Evolutionary conservation across 2,888 invertebrate species (phyloP).

Genomic region (Cerastis leucographa): DNA sequence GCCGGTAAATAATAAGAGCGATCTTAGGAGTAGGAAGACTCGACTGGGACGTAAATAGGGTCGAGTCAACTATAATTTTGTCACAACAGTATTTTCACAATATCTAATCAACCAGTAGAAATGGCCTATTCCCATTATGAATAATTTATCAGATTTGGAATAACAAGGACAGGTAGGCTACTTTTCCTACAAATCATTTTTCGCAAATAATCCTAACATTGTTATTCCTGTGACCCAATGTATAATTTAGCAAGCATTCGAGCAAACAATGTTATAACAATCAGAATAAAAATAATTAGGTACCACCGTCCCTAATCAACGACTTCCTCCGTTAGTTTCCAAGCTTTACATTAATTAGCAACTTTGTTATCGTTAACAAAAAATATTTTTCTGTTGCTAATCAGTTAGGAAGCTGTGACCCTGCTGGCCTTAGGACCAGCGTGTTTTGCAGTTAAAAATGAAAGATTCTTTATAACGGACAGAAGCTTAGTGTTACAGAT

Average conservation of each 20-base stretch:
- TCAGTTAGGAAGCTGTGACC: constrained; percentile 85
- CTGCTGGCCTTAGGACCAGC: constrained; percentile 72
- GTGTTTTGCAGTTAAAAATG: constrained; percentile 80
- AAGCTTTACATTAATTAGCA: constrained; percentile 80
- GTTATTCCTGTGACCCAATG: constrained; percentile 31
- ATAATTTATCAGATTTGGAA: background rate
- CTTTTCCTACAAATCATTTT: constrained; percentile 7
- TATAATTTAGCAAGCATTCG: constrained; percentile 28
- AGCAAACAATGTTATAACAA: constrained; percentile 40
- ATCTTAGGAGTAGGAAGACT: background rate
- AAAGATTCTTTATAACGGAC: constrained; percentile 80
- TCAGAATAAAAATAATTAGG: constrained; percentile 59
- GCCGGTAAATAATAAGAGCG: background rate
- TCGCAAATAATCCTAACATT: background rate
- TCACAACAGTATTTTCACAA: too few relatives aligned
- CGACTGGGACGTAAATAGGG: background rate
- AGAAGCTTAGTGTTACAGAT: constrained; percentile 73
- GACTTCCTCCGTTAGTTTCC: constrained; percentile 70
- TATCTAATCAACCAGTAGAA: background rate
- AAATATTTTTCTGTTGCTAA: constrained; percentile 74
- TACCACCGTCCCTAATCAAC: constrained; percentile 69
- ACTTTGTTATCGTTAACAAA: constrained; percentile 82
- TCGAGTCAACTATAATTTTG: background rate
- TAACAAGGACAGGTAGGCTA: background rate
- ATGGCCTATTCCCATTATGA: background rate